Evolutionary conservation across 2,888 invertebrate species (phyloP).

Genomic region (Dugesia japonica): DNA sequence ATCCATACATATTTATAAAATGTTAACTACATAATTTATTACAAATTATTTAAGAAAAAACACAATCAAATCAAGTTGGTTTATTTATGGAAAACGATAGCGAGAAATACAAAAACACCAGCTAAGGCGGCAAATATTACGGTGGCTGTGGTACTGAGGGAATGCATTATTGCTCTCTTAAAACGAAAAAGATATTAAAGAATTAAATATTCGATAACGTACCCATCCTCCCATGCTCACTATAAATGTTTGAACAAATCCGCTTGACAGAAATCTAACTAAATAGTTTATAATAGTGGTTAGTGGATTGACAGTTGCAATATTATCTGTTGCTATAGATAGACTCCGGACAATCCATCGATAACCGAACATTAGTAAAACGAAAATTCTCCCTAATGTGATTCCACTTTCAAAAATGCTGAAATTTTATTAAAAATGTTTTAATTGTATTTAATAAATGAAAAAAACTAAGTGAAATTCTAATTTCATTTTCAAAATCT

Average conservation of each 20-base stretch:
- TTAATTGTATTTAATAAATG: no score
- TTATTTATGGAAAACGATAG: background rate
- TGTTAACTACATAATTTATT: no score
- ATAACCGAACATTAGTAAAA: background rate
- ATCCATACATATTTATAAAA: no score
- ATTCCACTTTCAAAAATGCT: background rate
- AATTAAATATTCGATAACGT: background rate
- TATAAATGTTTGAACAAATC: background rate
- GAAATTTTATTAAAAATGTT: no score
- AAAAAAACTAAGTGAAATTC: no score
- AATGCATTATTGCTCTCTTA: background rate
- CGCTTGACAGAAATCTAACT: background rate
- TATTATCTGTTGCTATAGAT: background rate
- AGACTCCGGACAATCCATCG: background rate
- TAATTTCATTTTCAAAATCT: no score
- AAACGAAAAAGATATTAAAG: background rate
- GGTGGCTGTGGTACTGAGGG: background rate
- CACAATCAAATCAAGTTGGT: background rate
- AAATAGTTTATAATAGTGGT: background rate
- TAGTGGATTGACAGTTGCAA: background rate
- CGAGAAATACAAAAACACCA: conserved; percentile 1
- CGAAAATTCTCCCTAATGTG: background rate
- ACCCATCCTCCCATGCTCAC: background rate
- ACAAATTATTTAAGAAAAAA: no score
- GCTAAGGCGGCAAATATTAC: conserved; percentile 3